phyloP scores from a whole-genome alignment of 2,888 invertebrate genomes.

The Thumatha senex region DNA sequence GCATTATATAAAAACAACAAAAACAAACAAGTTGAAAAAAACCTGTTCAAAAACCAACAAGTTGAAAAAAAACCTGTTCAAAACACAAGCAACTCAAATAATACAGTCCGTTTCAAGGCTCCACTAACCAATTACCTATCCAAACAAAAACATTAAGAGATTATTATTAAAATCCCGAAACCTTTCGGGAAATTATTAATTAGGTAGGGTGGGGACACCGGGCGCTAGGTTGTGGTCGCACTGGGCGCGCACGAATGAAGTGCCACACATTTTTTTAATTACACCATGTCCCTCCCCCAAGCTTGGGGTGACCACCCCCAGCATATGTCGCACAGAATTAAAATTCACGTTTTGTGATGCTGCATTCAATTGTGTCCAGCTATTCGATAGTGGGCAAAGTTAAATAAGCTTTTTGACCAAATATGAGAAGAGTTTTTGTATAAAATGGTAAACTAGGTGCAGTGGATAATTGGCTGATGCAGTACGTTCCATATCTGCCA shows the following conservation, averaged over 20 bases:
- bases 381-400: constrained; percentile 37
- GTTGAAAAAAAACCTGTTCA: neutral
- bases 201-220: constrained; percentile 53
- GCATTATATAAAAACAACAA: neutral
- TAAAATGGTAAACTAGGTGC: constrained; percentile 19
- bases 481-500: neutral
- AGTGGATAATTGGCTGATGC: constrained; percentile 6
- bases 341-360: constrained; percentile 74
- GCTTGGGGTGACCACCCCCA: constrained; percentile 29
- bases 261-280: constrained; percentile 82
- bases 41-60: neutral
- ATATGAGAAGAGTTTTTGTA: neutral
- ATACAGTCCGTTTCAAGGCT: constrained; percentile 7
- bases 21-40: neutral
- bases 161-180: constrained; percentile 70
- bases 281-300: constrained; percentile 46
- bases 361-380: constrained; percentile 56
- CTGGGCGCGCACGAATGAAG: constrained; percentile 68
- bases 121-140: constrained; percentile 26
- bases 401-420: constrained; percentile 34
- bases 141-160: constrained; percentile 43
- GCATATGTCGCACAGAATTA: constrained; percentile 77
- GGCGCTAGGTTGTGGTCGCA: constrained; percentile 52
- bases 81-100: neutral
- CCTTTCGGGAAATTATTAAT: constrained; percentile 68